Base-by-base conservation (phyloP, 1,140 invertebrate genomes). In the Drosophila mojavensis region DNA sequence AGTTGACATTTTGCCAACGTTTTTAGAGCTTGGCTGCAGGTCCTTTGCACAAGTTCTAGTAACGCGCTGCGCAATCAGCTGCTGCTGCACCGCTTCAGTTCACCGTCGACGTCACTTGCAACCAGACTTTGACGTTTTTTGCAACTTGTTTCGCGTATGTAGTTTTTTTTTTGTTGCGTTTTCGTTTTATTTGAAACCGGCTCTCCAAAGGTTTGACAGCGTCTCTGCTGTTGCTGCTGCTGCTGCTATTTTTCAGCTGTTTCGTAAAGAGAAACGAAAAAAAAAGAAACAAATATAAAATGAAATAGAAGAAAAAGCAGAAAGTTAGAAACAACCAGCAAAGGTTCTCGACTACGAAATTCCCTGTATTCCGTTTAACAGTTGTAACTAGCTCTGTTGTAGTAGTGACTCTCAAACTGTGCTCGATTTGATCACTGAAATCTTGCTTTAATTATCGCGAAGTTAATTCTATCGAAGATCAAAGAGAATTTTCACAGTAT, bases 11-110 rank as follows among this genome's bases (percentile, higher is more conserved):
- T 69, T 51, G 73, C 68, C 77, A 71, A 65, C 67, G 59, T 54
- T 63, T 77, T 86, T 75, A 89, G 83, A 83, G 69, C 80, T 80
- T 84, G 83, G 83, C 77, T 89, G 83, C 84, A 88, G 84, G 83
- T 88, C 83, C 84, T 88, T 79, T 79, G 84, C 79, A 72, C 73
- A 83, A 81, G 83, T 89, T 85, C 81, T 79, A 70, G 24, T 24
- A 48, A 59, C 70, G 58, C 66, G 58, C 66, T 39, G 47, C 54
- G 69, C 54, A 60, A 88, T 86, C 83, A 86, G 83, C 83, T 88
- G 83, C 83, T 88, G 83, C 66, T 77, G 54, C 56, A 36, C 26
- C 45, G 55, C 47, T 56, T 48, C 13, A 33, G 26, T 36, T 20
- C 53, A 51, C 68, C 28, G 60, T 10, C 66, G 58, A 69, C 71